Evolutionary conservation across 2,797 vertebrate genomes (phyloP).

Genomic region (Sebastes hopkinsi): DNA sequence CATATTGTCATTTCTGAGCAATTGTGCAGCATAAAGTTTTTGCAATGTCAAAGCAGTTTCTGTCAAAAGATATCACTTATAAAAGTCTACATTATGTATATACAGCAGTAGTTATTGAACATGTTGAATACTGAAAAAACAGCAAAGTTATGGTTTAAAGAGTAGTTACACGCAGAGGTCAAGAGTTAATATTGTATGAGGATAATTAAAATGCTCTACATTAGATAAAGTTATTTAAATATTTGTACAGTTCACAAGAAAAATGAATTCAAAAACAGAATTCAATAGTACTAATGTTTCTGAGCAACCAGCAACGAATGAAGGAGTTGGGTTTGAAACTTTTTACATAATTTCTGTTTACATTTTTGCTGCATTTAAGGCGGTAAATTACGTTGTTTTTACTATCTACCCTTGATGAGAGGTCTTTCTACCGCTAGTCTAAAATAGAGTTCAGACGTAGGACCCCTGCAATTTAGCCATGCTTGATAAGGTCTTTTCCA

Average conservation of each 20-base stretch:
- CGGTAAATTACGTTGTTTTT: constrained; percentile 48
- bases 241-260: constrained; percentile 81
- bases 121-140: constrained; percentile 61
- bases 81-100: constrained; percentile 73
- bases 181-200: constrained; percentile 50
- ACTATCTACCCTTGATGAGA: constrained; percentile 50
- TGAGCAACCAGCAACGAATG: constrained; percentile 38
- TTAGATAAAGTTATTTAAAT: constrained; percentile 70
- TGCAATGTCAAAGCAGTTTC: constrained; percentile 64
- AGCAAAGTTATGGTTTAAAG: constrained; percentile 41
- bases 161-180: constrained; percentile 54
- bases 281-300: constrained; percentile 40
- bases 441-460: constrained; percentile 50
- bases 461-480: constrained; percentile 49
- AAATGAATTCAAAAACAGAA: constrained; percentile 38
- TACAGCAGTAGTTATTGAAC: constrained; percentile 82
- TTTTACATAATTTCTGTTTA: constrained; percentile 45
- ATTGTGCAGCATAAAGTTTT: constrained; percentile 51
- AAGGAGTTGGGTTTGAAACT: constrained; percentile 15
- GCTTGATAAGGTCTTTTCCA: constrained; percentile 43
- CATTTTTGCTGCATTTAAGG: constrained; percentile 40
- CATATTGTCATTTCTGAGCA: constrained; percentile 59
- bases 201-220: constrained; percentile 67
- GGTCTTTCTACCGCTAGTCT: constrained; percentile 46
- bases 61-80: constrained; percentile 62